Evolutionary conservation across 2,888 invertebrate genomes (phyloP).

Genomic region (Pandemis heparana): DNA sequence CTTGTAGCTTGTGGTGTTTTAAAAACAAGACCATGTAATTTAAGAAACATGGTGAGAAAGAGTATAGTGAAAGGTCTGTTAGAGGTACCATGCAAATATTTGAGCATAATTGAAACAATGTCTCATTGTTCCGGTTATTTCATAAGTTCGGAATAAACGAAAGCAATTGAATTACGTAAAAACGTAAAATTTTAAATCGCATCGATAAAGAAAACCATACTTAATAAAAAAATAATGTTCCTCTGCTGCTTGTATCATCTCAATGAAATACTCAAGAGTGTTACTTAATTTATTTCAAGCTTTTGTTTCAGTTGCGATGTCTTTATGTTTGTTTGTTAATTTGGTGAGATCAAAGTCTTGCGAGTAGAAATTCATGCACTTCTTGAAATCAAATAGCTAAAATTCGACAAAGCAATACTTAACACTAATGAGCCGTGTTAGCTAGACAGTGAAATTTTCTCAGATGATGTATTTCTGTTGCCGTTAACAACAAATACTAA

Average conservation of each 20-base stretch:
- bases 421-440: too few relatives aligned
- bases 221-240: background rate
- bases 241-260: slow-evolving; percentile 11
- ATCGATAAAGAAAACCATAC: slow-evolving; percentile 8
- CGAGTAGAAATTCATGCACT: too few relatives aligned
- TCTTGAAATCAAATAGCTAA: too few relatives aligned
- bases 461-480: too few relatives aligned
- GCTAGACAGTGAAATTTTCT: too few relatives aligned
- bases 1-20: background rate
- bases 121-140: slow-evolving; percentile 21
- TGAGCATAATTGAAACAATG: slow-evolving; percentile 23
- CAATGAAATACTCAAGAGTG: background rate
- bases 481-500: too few relatives aligned
- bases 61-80: slow-evolving; percentile 20
- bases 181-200: slow-evolving; percentile 3
- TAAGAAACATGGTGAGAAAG: slow-evolving; percentile 6
- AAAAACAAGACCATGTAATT: slow-evolving; percentile 8
- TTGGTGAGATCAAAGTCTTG: too few relatives aligned
- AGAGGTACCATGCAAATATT: slow-evolving; percentile 27
- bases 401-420: too few relatives aligned
- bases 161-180: slow-evolving; percentile 24
- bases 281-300: background rate
- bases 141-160: slow-evolving; percentile 8
- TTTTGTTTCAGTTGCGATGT: too few relatives aligned
- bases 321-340: too few relatives aligned